phyloP scores from a whole-genome alignment of 2,113 vertebrate species.

The Gobius niger region DNA sequence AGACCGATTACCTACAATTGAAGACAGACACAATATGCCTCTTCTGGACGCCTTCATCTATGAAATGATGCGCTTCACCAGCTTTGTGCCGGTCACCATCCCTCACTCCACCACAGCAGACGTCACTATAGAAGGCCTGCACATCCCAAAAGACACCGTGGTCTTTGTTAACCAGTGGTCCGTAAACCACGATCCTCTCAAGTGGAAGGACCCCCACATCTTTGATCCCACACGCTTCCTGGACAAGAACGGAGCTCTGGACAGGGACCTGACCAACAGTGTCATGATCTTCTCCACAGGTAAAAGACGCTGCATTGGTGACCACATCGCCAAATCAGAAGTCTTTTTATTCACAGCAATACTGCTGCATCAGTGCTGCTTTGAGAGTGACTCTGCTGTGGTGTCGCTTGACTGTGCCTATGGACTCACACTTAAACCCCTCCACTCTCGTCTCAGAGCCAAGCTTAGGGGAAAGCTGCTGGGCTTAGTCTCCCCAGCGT shows the following conservation, averaged over 20 bases:
- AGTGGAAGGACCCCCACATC: conserved; percentile 81
- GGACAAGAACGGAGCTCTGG: conserved; percentile 63
- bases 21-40: conserved; percentile 75
- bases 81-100: conserved; percentile 87
- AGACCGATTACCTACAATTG: conserved; percentile 72
- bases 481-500: conserved; percentile 74
- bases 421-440: conserved; percentile 80
- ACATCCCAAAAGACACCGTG: conserved; percentile 84
- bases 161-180: conserved; percentile 91
- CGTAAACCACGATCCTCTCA: conserved; percentile 82
- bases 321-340: conserved; percentile 82
- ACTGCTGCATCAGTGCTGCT: conserved; percentile 83
- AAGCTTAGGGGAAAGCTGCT: conserved; percentile 74
- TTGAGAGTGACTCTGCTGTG: conserved; percentile 70
- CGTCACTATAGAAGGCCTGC: conserved; percentile 80
- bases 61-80: conserved; percentile 84
- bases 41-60: conserved; percentile 85
- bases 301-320: conserved; percentile 83
- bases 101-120: conserved; percentile 84
- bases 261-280: conserved; percentile 70
- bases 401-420: conserved; percentile 76
- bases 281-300: conserved; percentile 87
- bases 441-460: conserved; percentile 66
- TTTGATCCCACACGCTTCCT: conserved; percentile 84
- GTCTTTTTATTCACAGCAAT: conserved; percentile 81